phyloP scores from a whole-genome alignment of 2,797 vertebrate species.

The Pseudochromis fuscus region DNA sequence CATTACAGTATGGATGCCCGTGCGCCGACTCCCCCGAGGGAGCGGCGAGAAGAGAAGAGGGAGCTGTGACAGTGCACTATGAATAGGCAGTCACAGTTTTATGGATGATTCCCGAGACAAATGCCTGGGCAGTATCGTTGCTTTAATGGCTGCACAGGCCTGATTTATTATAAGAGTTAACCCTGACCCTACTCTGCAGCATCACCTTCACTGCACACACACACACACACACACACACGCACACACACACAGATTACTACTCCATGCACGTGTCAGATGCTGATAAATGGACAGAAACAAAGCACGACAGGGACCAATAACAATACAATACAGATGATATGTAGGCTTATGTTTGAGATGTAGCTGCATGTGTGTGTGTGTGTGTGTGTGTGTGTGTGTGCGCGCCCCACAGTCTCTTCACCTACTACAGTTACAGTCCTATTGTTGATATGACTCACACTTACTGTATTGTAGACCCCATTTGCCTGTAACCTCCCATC shows the following conservation, averaged over 20 bases:
- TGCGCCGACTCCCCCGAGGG: conserved; percentile 21
- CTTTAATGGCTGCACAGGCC: conserved; percentile 48
- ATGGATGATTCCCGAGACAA: conserved; percentile 54
- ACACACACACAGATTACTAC: conserved; percentile 34
- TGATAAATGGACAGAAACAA: conserved; percentile 67
- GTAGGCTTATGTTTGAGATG: conserved; percentile 13
- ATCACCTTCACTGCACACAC: conserved; percentile 32
- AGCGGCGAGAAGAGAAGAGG: conserved; percentile 37
- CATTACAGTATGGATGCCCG: conserved; percentile 3
- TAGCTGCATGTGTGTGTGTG: conserved; percentile 4
- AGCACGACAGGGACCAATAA: conserved; percentile 44
- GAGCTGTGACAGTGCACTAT: conserved; percentile 26
- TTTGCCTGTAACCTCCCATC: conserved; percentile 47
- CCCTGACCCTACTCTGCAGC: conserved; percentile 54
- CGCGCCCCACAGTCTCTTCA: conserved; percentile 52
- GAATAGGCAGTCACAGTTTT: conserved; percentile 40
- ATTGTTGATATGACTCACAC: conserved; percentile 67
- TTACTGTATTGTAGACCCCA: conserved; percentile 37
- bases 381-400: conserved; percentile 24
- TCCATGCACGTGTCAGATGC: conserved; percentile 7
- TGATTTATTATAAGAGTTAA: conserved; percentile 65
- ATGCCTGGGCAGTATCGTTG: conserved; percentile 28
- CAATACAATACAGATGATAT: conserved; percentile 42
- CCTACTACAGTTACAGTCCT: conserved; percentile 85
- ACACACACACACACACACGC: not conserved